Base-by-base conservation (phyloP, 2,888 invertebrate genomes). In the Pristionchus arcanus region DNA sequence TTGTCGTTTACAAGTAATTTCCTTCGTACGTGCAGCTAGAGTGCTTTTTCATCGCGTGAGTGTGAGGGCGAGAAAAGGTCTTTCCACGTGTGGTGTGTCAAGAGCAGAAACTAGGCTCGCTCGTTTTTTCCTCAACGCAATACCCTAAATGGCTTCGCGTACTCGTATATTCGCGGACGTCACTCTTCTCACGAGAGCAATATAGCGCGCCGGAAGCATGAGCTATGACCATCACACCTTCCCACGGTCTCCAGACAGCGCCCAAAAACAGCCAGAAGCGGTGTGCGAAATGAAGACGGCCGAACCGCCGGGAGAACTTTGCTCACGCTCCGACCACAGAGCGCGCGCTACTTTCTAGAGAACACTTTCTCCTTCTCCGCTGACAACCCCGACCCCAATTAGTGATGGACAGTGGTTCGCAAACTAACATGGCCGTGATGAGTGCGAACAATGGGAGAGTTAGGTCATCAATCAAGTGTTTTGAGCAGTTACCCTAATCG, bases 281-380 rank as follows among this genome's bases (percentile, higher is more conserved):
- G 42, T 42, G 42, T 42, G 42, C 42, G 42, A 42, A 42, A 42
- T 42, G 42, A 42, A 59, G 59, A 59, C 13, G 5, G 3, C n/a
- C n/a, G n/a, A n/a, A n/a, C n/a, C n/a, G n/a, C n/a, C 59, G 59
- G 0, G 59, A 19, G 59, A 59, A 59, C 59, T 21, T 2, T 59
- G 59, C 59, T 59, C 59, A 19, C 59, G 19, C 13, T 4, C 11
- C 19, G 59, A 25, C 5, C 59, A 21, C 21, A 19, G 21, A 19
- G 59, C 21, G 59, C 59, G 59, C 59, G 66, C 66, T 66, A 66
- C n/a, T 66, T 66, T 66, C 13, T 71, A 71, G 71, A 71, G 71
- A 71, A 34, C 71, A 71, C 71, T 71, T 71, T 71, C 83, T 25
- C 49, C 34, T 19, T 49, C 49, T 7, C 49, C 28, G 0, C 9